Percentiles rank a stretch among this genome's conserved stretches.
Conservation (phyloP, 2,113 vertebrate genomes). For the Brachypodius melanocephalos region DNA sequence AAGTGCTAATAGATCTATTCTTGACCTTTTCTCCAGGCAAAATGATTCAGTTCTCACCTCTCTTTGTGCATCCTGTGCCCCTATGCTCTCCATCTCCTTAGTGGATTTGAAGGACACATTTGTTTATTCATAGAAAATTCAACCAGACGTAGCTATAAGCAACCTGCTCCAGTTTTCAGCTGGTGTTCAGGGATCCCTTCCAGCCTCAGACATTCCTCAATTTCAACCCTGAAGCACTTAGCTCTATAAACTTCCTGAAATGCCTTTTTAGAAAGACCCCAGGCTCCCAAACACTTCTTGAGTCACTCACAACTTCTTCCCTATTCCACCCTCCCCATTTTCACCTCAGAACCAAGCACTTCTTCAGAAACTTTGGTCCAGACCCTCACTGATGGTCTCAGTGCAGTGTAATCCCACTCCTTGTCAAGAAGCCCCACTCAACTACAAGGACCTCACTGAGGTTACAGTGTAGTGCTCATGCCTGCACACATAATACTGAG, state of each 20-base stretch:
- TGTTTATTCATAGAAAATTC: neutral
- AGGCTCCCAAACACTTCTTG: neutral
- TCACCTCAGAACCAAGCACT: neutral
- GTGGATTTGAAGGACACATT: neutral
- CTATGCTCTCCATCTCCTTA: neutral
- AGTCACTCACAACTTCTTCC: neutral
- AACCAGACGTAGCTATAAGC: neutral
- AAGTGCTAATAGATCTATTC: neutral
- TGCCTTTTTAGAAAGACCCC: neutral
- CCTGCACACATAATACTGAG: fast-evolving
- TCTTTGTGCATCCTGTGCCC: neutral
- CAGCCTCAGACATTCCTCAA: neutral
- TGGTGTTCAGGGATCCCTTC: neutral
- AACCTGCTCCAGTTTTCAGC: neutral
- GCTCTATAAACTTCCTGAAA: neutral
- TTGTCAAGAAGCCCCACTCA: neutral
- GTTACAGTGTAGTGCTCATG: fast-evolving
- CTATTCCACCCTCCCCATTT: neutral
- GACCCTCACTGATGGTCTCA: neutral
- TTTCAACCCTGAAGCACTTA: neutral
- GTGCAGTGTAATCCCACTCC: neutral
- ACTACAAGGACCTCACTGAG: neutral
- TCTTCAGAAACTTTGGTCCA: neutral
- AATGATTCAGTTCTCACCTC: neutral
- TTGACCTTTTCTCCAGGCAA: neutral